These are phyloP conservation scores for Orthosia cruda DNA, from an alignment of 2,888 invertebrate genomes.

Conservation along the genomic window DNA sequence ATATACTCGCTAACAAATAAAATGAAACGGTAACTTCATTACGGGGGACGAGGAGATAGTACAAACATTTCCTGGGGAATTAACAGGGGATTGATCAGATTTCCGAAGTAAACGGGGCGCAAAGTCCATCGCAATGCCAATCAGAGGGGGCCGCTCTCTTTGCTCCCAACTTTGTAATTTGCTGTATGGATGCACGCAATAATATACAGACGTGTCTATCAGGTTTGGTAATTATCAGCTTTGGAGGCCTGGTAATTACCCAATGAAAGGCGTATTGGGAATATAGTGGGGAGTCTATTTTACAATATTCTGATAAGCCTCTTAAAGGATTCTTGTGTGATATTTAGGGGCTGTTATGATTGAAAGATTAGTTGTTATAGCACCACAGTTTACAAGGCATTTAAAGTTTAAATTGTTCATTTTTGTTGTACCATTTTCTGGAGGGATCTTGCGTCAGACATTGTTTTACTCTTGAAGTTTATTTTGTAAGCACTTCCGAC, in stretches of 20 bases:
- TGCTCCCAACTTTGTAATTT: conserved; percentile 73
- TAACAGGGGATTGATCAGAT: conserved; percentile 89
- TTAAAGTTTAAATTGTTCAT: background rate
- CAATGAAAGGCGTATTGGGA: conserved; percentile 37
- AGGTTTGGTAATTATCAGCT: conserved; percentile 49
- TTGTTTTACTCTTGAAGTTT: background rate
- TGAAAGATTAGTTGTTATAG: no score
- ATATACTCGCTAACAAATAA: conserved; percentile 66
- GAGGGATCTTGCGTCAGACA: background rate
- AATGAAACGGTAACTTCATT: conserved; percentile 82
- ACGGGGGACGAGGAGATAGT: conserved; percentile 66
- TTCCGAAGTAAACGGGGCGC: conserved; percentile 86
- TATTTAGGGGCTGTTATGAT: background rate
- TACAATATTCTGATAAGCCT: conserved; percentile 1
- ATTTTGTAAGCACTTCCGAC: background rate
- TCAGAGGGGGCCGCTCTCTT: conserved; percentile 77
- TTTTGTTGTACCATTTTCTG: background rate
- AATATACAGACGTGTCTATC: conserved; percentile 57
- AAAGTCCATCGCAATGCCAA: conserved; percentile 90
- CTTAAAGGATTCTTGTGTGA: background rate
- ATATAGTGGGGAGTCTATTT: conserved; percentile 6
- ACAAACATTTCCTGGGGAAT: conserved; percentile 87
- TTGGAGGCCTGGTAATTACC: conserved; percentile 45
- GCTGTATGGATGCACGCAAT: conserved; percentile 70
- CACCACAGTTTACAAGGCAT: no score